Evolutionary conservation across 2,888 invertebrate genomes (phyloP), one percentile per base, ranked within the genome.

Genomic region (Nomada goodeniana): DNA sequence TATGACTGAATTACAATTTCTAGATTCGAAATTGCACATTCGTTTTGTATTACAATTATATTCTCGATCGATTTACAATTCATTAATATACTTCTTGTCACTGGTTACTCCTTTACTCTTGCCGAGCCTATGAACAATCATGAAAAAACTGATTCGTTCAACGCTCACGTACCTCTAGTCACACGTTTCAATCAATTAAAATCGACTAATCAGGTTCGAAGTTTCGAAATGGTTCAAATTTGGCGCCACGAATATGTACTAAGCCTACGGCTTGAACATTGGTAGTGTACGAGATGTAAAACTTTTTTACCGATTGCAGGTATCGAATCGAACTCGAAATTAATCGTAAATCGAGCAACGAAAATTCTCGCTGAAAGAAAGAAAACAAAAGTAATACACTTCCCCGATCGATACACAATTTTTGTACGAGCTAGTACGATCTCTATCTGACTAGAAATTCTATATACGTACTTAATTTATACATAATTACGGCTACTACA

Each of bases 401-500:
- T 74, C 55, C 60, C 69, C 74, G 61, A 67, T 70, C 74, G 83
- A 74, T 69, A 47, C 4, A 68, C 57, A 74, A 53, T 57, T 76
- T 68, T 69, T 71, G 80, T 77, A 83, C 80, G 80, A 73, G 67
- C 61, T 82, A 74, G 81, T 83, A 80, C 75, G 77, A 78, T 80
- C 74, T 63, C 75, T 74, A 75, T 90, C 88, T 93, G 93, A 93
- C 93, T 93, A 93, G 93, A 93, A 92, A 92, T 92, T 91, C 92
- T 91, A 86, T 86, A 76, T 72, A 72, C 50, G 76, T 84, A 83
- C 79, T 80, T 82, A 73, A 80, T 80, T 76, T 84, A 76, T 84
- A 74, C 75, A 79, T 77, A 83, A 81, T 82, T 80, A 85, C 80
- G 82, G 77, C 65, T 82, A 80, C 74, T 80, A 80, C 65, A 80